Evolutionary conservation across 2,113 vertebrate species (phyloP).

Genomic region (Antennarius striatus): DNA sequence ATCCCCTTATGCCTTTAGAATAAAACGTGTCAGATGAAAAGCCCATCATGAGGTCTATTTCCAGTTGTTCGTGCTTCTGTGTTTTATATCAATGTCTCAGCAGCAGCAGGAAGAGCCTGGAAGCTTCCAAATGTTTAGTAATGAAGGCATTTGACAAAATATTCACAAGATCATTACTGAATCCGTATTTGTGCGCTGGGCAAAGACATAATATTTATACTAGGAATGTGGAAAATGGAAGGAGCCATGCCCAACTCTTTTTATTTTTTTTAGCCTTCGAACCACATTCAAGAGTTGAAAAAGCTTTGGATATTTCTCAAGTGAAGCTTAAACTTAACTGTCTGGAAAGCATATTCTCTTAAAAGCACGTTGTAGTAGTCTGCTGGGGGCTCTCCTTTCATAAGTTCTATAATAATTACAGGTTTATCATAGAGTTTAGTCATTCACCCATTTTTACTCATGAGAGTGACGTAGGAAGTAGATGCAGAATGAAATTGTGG

Average conservation of each 20-base stretch:
- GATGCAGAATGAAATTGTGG: too few species aligned
- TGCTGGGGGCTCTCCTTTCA: slow-evolving; percentile 6
- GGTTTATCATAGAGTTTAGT: slow-evolving; percentile 7
- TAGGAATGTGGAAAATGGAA: background rate
- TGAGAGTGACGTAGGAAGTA: background rate
- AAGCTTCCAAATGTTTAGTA: too few species aligned
- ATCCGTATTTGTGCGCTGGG: too few species aligned
- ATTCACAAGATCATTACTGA: too few species aligned
- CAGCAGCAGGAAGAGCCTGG: background rate
- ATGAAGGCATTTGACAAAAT: background rate
- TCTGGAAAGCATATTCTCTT: slow-evolving; percentile 11
- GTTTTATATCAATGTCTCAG: background rate
- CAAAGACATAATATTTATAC: slow-evolving; percentile 1
- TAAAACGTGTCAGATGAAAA: slow-evolving; percentile 1
- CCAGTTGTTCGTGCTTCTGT: too few species aligned
- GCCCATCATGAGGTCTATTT: background rate
- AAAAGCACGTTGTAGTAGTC: background rate
- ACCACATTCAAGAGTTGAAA: background rate
- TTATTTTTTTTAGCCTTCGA: background rate
- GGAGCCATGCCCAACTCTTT: background rate
- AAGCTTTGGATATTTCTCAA: background rate
- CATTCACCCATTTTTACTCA: background rate
- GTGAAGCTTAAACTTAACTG: slow-evolving; percentile 3
- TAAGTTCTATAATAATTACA: slow-evolving; percentile 2
- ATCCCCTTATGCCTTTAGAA: background rate